Percentiles rank a stretch among this genome's conserved stretches.
Evolutionary conservation across 2,888 invertebrate species (phyloP).

Genomic region (Stenoptilia bipunctidactyla): DNA sequence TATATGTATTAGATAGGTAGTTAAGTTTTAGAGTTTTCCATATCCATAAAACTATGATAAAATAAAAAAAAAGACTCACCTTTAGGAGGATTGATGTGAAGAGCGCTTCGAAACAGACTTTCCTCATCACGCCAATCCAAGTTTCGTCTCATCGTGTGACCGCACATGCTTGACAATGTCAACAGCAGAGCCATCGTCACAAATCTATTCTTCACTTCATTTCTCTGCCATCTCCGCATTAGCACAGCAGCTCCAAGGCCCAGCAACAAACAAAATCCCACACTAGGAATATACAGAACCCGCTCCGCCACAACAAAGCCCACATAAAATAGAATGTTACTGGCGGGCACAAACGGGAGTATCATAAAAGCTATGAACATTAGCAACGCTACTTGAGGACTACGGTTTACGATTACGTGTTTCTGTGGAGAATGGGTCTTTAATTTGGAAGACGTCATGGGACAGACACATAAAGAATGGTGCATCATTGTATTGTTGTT

Average conservation of each 20-base stretch:
- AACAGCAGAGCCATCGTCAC: constrained; percentile 63
- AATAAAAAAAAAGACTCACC: constrained; percentile 73
- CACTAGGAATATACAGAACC: constrained; percentile 95
- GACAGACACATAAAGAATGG: constrained; percentile 59
- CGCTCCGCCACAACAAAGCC: constrained; percentile 98
- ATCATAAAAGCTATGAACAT: constrained; percentile 83
- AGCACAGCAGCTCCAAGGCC: constrained; percentile 76
- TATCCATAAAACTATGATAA: too few species aligned
- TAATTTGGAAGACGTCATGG: constrained; percentile 32
- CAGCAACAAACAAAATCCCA: constrained; percentile 92
- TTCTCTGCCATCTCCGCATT: constrained; percentile 53
- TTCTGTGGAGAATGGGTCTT: constrained; percentile 35
- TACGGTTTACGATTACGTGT: constrained; percentile 42
- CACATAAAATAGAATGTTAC: constrained; percentile 97
- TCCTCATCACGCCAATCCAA: constrained; percentile 95
- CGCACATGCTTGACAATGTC: constrained; percentile 77
- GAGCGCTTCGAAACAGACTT: constrained; percentile 90
- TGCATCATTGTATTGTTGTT: constrained; percentile 77
- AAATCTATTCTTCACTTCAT: constrained; percentile 46
- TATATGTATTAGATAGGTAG: too few species aligned
- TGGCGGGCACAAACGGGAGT: constrained; percentile 94
- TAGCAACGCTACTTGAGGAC: constrained; percentile 58
- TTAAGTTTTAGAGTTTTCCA: too few species aligned
- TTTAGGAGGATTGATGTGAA: constrained; percentile 97
- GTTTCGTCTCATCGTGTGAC: constrained; percentile 85